Conservation (phyloP, 2,888 invertebrate genomes). For the Palloptera scutellata region DNA sequence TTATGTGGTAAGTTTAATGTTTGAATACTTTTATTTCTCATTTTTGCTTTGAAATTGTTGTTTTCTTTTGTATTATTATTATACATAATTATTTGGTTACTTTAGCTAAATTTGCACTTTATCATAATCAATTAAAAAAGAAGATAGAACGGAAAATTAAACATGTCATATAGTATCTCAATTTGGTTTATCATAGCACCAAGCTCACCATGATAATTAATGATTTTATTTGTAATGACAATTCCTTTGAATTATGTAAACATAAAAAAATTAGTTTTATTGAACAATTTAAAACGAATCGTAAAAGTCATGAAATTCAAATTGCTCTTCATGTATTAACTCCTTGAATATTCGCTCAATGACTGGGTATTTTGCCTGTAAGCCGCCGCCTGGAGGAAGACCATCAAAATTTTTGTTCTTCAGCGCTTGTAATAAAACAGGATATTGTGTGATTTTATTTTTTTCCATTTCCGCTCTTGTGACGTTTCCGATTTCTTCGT, state of each 20-base stretch:
- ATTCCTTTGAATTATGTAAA: not conserved
- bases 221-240: not conserved
- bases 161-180: too few species aligned
- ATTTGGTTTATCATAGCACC: not conserved
- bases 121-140: constrained; percentile 48
- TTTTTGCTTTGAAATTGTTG: constrained; percentile 30
- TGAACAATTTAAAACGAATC: constrained; percentile 36
- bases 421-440: constrained; percentile 75
- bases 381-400: constrained; percentile 92
- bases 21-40: constrained; percentile 25
- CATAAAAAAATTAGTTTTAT: constrained; percentile 29
- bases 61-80: constrained; percentile 35
- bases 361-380: constrained; percentile 77
- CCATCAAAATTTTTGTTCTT: constrained; percentile 82
- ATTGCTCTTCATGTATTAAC: constrained; percentile 59
- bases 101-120: constrained; percentile 54
- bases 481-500: constrained; percentile 82
- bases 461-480: constrained; percentile 70
- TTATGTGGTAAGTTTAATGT: constrained; percentile 13
- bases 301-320: constrained; percentile 63
- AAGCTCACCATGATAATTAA: not conserved
- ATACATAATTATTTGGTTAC: constrained; percentile 49
- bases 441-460: constrained; percentile 54
- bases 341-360: constrained; percentile 62
- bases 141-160: too few species aligned